Evolutionary conservation across 2,797 vertebrate species (phyloP), one percentile per base, ranked within the genome.

Genomic region (Darevskia mixta): DNA sequence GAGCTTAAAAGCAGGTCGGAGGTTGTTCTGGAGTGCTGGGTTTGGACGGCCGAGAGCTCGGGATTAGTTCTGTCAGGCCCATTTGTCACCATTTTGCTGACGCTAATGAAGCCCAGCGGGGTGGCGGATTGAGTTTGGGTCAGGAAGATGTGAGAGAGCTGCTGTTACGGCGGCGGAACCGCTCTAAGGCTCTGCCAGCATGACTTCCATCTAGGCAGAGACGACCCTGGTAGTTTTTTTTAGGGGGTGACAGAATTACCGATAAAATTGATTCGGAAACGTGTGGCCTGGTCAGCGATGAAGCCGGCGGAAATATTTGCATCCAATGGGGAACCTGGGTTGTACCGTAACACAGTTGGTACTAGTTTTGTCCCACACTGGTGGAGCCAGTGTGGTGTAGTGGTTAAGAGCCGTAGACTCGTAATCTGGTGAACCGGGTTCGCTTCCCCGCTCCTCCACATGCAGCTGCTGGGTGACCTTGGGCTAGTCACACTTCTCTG

Each of bases 31-130:
- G 55, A 85, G 82, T 1, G 3, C 0, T 82, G 86, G 73, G 8
- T 11, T 92, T 89, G 89, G 73, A 66, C 67, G 83, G 75, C 7
- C 83, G 66, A 38, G 11, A 29, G 66, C 49, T 79, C 81, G 43
- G 4, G 45, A 83, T 85, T 64, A 38, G 29, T 7, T 82, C 89
- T 88, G 55, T 85, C 86, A 38, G 86, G 49, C 35, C 78, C 64
- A 45, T 84, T 92, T 72, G 49, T 90, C 79, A 67, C 61, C 38
- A 2, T 66, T 85, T 23, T 71, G 81, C 83, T 93, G 88, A 43
- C 0, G 0, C 15, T 87, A 67, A 83, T 64, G 69, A 79, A 91
- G 84, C 82, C 79, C 77, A 89, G 10, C 11, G 69, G 81, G 84
- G 78, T 83, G 87, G n/a, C 17, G 82, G 73, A 2, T 1, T 0